phyloP scores from a whole-genome alignment of 2,888 invertebrate genomes.

The Rutpela maculata region DNA sequence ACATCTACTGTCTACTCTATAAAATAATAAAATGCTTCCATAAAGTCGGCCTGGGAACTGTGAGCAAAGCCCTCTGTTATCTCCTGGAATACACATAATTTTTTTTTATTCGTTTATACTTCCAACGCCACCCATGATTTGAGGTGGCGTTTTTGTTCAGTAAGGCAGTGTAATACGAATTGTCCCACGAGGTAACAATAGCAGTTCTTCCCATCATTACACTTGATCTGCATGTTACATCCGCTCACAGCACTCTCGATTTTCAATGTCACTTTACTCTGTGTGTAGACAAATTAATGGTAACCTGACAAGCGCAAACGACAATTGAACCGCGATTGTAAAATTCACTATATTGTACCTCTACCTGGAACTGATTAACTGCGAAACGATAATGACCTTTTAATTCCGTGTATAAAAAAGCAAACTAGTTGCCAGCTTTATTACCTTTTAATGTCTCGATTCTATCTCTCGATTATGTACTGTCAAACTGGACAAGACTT shows the following conservation, averaged over 20 bases:
- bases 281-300: constrained; percentile 64
- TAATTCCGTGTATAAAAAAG: constrained; percentile 11
- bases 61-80: constrained; percentile 54
- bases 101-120: constrained; percentile 64
- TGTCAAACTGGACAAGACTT: too few species aligned
- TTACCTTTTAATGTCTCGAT: neutral
- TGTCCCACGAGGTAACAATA: constrained; percentile 73
- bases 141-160: constrained; percentile 71
- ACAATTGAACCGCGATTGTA: constrained; percentile 56
- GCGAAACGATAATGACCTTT: constrained; percentile 9
- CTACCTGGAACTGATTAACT: constrained; percentile 51
- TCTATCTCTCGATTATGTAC: neutral
- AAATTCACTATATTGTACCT: constrained; percentile 53
- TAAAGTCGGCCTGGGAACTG: constrained; percentile 66
- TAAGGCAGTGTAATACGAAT: constrained; percentile 73
- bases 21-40: constrained; percentile 69
- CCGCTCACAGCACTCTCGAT: constrained; percentile 73
- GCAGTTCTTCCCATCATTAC: constrained; percentile 74
- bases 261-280: constrained; percentile 72
- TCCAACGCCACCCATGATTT: constrained; percentile 70
- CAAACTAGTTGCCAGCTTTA: constrained; percentile 1
- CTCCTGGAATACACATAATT: constrained; percentile 61
- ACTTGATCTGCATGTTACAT: constrained; percentile 74
- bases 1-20: constrained; percentile 62
- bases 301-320: constrained; percentile 56